phyloP scores from a whole-genome alignment of 2,888 invertebrate species.

The Caenorhabditis wallacei region DNA sequence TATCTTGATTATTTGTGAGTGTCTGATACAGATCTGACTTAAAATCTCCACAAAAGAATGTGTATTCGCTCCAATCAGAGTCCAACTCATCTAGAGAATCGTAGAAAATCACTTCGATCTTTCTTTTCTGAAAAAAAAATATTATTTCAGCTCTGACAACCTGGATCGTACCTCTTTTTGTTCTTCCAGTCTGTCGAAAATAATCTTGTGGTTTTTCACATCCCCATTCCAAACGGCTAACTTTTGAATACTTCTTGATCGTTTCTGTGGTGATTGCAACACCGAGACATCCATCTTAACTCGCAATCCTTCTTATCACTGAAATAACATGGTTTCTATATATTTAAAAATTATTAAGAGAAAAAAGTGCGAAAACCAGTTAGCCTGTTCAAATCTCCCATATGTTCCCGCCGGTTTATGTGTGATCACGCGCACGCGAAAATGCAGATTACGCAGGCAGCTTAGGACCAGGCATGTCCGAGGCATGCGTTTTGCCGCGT shows the following conservation, averaged over 20 bases:
- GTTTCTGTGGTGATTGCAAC: constrained; percentile 57
- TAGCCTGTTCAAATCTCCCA: constrained; percentile 37
- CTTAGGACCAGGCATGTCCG: no score
- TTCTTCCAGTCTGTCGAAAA: constrained; percentile 53
- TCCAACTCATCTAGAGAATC: constrained; percentile 46
- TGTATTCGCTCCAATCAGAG: constrained; percentile 54
- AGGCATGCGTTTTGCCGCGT: no score
- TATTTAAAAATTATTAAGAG: no score
- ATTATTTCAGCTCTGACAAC: not conserved
- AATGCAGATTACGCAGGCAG: constrained; percentile 38
- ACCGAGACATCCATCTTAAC: constrained; percentile 62
- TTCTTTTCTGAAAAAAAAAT: constrained; percentile 43
- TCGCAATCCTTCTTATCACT: constrained; percentile 38
- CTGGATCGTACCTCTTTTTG: constrained; percentile 39
- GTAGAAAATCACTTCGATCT: constrained; percentile 47
- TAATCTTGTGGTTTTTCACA: constrained; percentile 40
- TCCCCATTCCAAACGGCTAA: constrained; percentile 54
- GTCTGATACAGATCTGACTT: constrained; percentile 50
- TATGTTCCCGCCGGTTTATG: constrained; percentile 52
- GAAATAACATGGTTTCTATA: no score
- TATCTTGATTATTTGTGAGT: constrained; percentile 55
- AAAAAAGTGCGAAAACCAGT: constrained; percentile 12
- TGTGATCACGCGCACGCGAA: constrained; percentile 52
- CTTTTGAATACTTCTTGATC: constrained; percentile 56
- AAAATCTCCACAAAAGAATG: constrained; percentile 65